Evolutionary conservation across 2,888 invertebrate species (phyloP), one percentile per base, ranked within the genome.

Genomic region (Ophonus ardosiacus): DNA sequence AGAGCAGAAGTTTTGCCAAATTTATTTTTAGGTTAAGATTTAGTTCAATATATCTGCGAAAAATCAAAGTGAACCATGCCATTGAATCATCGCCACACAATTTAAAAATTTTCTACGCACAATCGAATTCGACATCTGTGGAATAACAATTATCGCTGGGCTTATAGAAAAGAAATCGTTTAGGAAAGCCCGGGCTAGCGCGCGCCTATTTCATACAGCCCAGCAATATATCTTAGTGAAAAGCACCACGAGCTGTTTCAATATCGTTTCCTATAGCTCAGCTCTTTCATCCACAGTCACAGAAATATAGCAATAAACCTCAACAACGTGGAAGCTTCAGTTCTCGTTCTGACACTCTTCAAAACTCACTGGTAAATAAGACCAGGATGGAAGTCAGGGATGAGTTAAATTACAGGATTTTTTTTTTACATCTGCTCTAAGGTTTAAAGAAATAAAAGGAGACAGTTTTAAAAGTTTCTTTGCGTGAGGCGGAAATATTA

Each of bases 211-310:
- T 78, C 78, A 78, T 78, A 78, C 78, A 78, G 56, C 57, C 78
- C 57, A 7, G 56, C 78, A 78, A 78, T 78, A 78, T 78, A 78
- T 78, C 78, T 56, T 78, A 57, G 78, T 78, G 78, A 78, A 78
- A 78, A 78, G 78, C 78, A 78, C 78, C 56, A n/a, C 21, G 78
- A 78, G 78, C 78, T 78, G 78, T 78, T 78, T 78, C 78, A 78
- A 78, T 78, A 78, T 78, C 78, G 78, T 56, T 78, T 78, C 78
- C 56, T 57, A 51, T 56, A 56, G 31, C 56, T 78, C 56, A 56
- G 51, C 56, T 78, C 74, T 78, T 78, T 78, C 78, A 78, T 78
- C 78, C 57, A 56, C 56, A 57, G 78, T 78, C 57, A 78, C 78
- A 78, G 24, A 78, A 78, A 78, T 78, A 78, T 78, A 78, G 78